phyloP scores from a whole-genome alignment of 2,797 vertebrate genomes.

The Anabas testudineus region DNA sequence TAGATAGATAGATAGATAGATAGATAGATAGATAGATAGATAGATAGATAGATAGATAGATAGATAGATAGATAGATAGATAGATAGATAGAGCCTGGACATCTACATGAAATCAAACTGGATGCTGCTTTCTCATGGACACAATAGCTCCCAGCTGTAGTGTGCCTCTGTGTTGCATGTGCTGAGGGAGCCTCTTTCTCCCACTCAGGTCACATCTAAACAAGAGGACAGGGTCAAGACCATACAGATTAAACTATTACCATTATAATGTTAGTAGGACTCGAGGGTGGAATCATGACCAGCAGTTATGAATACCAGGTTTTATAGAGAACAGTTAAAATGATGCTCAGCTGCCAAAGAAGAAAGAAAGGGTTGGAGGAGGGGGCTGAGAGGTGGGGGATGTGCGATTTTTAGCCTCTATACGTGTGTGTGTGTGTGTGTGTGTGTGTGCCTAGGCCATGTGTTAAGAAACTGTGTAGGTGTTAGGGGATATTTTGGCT shows the following conservation, averaged over 20 bases:
- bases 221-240: slow-evolving; percentile 77
- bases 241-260: slow-evolving; percentile 75
- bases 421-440: slow-evolving; percentile 9
- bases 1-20: slow-evolving; percentile 20
- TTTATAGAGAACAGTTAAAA: slow-evolving; percentile 74
- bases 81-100: slow-evolving; percentile 11
- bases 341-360: slow-evolving; percentile 77
- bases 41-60: slow-evolving; percentile 23
- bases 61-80: slow-evolving; percentile 25
- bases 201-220: slow-evolving; percentile 82
- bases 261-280: slow-evolving; percentile 75
- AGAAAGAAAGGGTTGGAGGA: slow-evolving; percentile 52
- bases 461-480: slow-evolving; percentile 75
- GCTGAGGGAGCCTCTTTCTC: slow-evolving; percentile 66
- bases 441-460: slow-evolving; percentile 41
- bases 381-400: slow-evolving; percentile 52
- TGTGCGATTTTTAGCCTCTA: slow-evolving; percentile 47
- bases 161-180: slow-evolving; percentile 31
- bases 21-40: slow-evolving; percentile 20
- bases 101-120: slow-evolving; percentile 2
- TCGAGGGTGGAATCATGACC: slow-evolving; percentile 77
- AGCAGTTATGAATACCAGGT: slow-evolving; percentile 80
- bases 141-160: slow-evolving; percentile 75
- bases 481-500: slow-evolving; percentile 76
- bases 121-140: slow-evolving; percentile 58